Base-by-base conservation (phyloP, 2,888 invertebrate species). In the Cactoblastis cactorum region DNA sequence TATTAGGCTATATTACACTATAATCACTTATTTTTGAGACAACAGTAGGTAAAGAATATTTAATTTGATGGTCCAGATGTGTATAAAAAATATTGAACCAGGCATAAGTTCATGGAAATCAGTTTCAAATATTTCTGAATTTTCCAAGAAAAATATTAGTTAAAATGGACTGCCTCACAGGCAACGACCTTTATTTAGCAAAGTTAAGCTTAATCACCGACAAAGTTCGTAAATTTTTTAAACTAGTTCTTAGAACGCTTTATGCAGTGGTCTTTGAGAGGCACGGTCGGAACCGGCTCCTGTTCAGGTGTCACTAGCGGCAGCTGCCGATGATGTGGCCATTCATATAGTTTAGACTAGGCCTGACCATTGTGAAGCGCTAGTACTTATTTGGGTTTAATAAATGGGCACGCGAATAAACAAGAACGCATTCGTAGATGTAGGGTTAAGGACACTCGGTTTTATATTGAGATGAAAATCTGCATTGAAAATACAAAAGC, bases 1-100 rank as follows among this genome's bases (percentile, higher is more conserved):
- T 71, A 76, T 74, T 64, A 71, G 67, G 63, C 68, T 66, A 67
- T 59, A 64, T 71, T 71, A 67, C 68, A 59, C n/a, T n/a, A n/a
- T n/a, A 61, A 57, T 51, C 48, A 37, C 37, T 49, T 49, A 51
- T 52, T 49, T 51, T 24, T 39, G 43, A 49, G 52, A 49, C 48
- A 41, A 50, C 46, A 34, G 45, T 33, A 18, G 19, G 43, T 8
- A 18, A 34, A 3, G 18, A 34, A 41, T 46, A 24, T 52, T 15
- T 45, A 34, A 28, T 45, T 37, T 35, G n/a, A 14, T 8, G 14
- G 18, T 37, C 11, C 37, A 8, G 3, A 11, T 14, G 4, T 8
- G 34, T 15, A 47, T 41, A 22, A 35, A 35, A 14, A 35, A 19
- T 35, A 14, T 48, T 37, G 9, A 4, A 22, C 24, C 24, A 3